phyloP scores from a whole-genome alignment of 2,888 invertebrate species.

The Brachyptera putata region DNA sequence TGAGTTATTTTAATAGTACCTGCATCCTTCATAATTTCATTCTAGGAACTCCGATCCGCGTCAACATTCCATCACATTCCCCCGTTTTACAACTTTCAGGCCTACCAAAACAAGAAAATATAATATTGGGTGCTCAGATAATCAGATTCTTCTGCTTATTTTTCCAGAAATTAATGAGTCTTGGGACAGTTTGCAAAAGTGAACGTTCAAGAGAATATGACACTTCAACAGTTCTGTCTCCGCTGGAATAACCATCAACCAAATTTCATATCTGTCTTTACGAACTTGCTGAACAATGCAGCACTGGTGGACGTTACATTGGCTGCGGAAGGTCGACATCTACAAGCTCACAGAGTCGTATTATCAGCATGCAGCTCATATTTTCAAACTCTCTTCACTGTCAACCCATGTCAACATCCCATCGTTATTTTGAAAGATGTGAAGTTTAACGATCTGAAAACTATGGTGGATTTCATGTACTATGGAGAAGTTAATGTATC shows the following conservation, averaged over 20 bases:
- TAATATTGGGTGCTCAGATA: too few relatives aligned
- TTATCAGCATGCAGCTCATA: constrained; percentile 90
- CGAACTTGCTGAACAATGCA: constrained; percentile 75
- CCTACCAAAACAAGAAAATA: too few relatives aligned
- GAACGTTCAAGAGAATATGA: too few relatives aligned
- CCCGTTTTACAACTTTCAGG: too few relatives aligned
- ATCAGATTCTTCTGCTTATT: too few relatives aligned
- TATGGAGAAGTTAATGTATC: constrained; percentile 90
- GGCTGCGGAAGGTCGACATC: constrained; percentile 83
- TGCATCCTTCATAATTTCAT: too few relatives aligned
- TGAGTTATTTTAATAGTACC: too few relatives aligned
- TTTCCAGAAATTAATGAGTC: too few relatives aligned
- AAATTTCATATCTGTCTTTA: constrained; percentile 86
- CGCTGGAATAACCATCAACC: constrained; percentile 94
- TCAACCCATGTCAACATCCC: constrained; percentile 84
- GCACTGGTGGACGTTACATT: constrained; percentile 84
- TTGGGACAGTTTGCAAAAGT: too few relatives aligned
- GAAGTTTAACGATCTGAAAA: constrained; percentile 76
- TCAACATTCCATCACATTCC: too few relatives aligned
- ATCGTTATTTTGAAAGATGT: constrained; percentile 88
- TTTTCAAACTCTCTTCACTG: constrained; percentile 81
- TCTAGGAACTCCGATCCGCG: too few relatives aligned
- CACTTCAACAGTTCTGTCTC: constrained; percentile 72
- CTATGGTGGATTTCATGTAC: constrained; percentile 90
- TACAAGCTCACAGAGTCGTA: constrained; percentile 86